Evolutionary conservation across 2,888 invertebrate species (phyloP).

Genomic region (Drosophila cognata): DNA sequence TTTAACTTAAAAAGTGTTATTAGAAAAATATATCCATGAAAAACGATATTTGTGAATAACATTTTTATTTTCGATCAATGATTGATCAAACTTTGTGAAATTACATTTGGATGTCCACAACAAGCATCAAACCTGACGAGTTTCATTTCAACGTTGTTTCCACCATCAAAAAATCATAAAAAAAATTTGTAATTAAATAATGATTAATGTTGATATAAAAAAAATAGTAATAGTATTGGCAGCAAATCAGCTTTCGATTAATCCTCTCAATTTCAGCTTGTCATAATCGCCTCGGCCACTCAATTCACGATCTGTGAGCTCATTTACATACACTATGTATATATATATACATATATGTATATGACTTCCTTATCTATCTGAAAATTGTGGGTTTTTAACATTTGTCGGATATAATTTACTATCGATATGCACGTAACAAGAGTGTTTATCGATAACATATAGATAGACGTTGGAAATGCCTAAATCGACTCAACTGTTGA

Average conservation of each 20-base stretch:
- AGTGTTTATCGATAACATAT: background rate
- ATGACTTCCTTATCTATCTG: too few relatives aligned
- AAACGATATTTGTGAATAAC: background rate
- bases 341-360: background rate
- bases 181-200: background rate
- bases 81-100: background rate
- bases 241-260: background rate
- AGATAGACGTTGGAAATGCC: rapidly evolving
- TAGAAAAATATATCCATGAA: background rate
- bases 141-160: background rate
- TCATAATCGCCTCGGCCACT: background rate
- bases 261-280: background rate
- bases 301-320: background rate
- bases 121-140: background rate
- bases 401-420: background rate
- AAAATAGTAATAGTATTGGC: background rate
- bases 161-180: background rate
- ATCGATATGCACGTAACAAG: background rate
- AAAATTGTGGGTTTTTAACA: background rate
- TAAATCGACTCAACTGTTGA: background rate
- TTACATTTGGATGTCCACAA: background rate
- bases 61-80: background rate
- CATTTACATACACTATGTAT: background rate
- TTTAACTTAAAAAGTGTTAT: background rate
- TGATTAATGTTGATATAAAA: background rate